These are phyloP conservation scores for Mya arenaria DNA, from an alignment of 1,140 invertebrate species.

Conservation along the genomic window DNA sequence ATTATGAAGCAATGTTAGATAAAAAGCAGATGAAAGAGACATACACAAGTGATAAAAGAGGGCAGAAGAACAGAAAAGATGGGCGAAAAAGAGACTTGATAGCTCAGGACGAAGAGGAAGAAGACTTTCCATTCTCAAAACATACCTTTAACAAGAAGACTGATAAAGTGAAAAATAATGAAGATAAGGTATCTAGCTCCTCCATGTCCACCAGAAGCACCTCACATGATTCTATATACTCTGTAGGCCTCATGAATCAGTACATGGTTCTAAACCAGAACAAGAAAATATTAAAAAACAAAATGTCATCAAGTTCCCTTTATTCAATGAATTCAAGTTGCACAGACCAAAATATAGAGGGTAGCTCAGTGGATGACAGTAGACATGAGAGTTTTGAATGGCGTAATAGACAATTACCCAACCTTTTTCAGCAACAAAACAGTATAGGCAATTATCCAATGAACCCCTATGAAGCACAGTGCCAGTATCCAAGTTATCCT, in stretches of 20 bases:
- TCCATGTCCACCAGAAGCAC: constrained; percentile 18
- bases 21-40: too few relatives aligned
- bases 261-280: constrained; percentile 5
- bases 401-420: too few relatives aligned
- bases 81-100: constrained; percentile 46
- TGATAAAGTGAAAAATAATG: constrained; percentile 25
- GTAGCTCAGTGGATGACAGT: constrained; percentile 1
- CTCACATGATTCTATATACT: constrained; percentile 30
- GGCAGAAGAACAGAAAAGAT: constrained; percentile 34
- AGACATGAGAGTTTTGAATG: too few relatives aligned
- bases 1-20: too few relatives aligned
- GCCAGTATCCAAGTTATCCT: background rate
- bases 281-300: background rate
- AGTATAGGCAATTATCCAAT: too few relatives aligned
- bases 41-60: background rate
- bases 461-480: too few relatives aligned
- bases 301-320: constrained; percentile 29
- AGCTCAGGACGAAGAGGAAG: constrained; percentile 63
- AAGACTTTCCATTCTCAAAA: constrained; percentile 65
- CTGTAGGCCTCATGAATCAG: constrained; percentile 34
- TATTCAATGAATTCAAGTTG: constrained; percentile 33
- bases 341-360: background rate
- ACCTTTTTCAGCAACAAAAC: too few relatives aligned
- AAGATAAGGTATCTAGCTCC: background rate
- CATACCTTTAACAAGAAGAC: constrained; percentile 67